Evolutionary conservation across 1,140 invertebrate species (phyloP).

Genomic region (Tetramorium simillimum): DNA sequence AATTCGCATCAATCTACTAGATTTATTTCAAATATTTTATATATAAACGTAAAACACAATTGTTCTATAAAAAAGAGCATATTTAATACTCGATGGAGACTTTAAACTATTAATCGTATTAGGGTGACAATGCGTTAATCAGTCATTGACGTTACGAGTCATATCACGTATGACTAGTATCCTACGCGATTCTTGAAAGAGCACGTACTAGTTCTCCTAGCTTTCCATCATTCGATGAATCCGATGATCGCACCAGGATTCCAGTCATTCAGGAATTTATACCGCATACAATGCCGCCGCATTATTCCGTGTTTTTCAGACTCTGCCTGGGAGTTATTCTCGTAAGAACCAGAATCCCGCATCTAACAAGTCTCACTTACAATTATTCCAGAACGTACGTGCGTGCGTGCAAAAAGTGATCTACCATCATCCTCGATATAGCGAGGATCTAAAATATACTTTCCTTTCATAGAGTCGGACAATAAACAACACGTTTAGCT

Average conservation of each 20-base stretch:
- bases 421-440: slow-evolving; percentile 12
- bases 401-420: slow-evolving; percentile 8
- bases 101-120: slow-evolving; percentile 48
- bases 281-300: slow-evolving; percentile 65
- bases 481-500: background rate
- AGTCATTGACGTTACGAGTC: slow-evolving; percentile 61
- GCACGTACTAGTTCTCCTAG: slow-evolving; percentile 51
- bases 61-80: background rate
- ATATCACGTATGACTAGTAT: slow-evolving; percentile 43
- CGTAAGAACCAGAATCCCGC: slow-evolving; percentile 28
- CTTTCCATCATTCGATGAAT: slow-evolving; percentile 70
- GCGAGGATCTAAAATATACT: background rate
- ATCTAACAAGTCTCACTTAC: slow-evolving; percentile 49
- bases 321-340: slow-evolving; percentile 20
- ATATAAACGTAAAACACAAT: background rate
- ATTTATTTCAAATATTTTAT: background rate
- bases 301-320: slow-evolving; percentile 63
- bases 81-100: background rate
- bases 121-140: slow-evolving; percentile 16
- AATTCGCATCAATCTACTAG: background rate
- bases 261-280: slow-evolving; percentile 55
- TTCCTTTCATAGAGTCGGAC: background rate
- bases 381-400: slow-evolving; percentile 55
- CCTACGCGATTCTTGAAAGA: slow-evolving; percentile 43
- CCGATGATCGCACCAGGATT: slow-evolving; percentile 59